Evolutionary conservation across 2,888 invertebrate species (phyloP).

Genomic region (Julus scanicus): DNA sequence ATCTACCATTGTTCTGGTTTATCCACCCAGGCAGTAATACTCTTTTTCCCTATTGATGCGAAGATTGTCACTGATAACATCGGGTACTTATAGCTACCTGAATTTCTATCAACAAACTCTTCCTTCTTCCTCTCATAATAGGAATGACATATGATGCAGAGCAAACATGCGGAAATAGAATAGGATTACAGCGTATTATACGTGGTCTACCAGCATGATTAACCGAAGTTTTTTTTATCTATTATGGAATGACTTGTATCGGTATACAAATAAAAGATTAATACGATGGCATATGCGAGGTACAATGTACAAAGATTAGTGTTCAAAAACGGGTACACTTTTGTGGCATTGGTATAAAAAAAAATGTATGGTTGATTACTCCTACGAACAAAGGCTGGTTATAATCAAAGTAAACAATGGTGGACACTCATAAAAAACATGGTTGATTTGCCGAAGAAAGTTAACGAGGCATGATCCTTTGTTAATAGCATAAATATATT

Average conservation of each 20-base stretch:
- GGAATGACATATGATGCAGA: neutral
- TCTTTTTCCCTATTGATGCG: neutral
- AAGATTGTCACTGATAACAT: neutral
- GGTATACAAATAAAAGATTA: neutral
- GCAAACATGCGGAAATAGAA: neutral
- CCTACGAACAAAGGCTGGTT: no score
- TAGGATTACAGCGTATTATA: neutral
- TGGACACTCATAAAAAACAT: no score
- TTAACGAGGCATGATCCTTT: no score
- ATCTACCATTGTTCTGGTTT: neutral
- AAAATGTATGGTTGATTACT: no score
- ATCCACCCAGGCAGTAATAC: neutral
- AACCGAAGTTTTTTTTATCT: neutral
- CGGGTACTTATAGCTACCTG: no score
- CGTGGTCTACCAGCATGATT: neutral
- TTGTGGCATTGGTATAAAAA: no score
- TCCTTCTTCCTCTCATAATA: neutral
- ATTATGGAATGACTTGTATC: neutral
- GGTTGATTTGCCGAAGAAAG: no score
- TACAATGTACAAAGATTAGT: neutral
- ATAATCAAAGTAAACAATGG: no score
- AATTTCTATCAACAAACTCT: neutral
- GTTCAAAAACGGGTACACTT: neutral
- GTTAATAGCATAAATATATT: no score
- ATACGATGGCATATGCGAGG: neutral